Evolutionary conservation across 2,888 invertebrate genomes (phyloP).

Genomic region (Venustoraphidia nigricollis): DNA sequence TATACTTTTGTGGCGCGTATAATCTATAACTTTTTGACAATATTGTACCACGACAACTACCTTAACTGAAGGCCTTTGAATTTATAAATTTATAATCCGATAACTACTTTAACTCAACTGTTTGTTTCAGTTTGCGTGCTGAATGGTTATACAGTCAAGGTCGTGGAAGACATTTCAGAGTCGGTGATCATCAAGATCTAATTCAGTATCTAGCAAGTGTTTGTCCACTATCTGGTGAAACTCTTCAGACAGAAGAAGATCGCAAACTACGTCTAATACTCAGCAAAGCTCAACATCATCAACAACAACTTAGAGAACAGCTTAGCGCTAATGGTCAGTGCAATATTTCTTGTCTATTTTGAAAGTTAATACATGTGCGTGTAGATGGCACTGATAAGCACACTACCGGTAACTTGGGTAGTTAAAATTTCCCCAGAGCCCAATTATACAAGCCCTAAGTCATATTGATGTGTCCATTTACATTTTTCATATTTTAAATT

Average conservation of each 20-base stretch:
- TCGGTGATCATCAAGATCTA: conserved; percentile 69
- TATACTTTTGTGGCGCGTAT: too few relatives aligned
- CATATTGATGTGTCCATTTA: too few relatives aligned
- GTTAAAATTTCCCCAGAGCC: too few relatives aligned
- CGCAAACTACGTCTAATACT: conserved; percentile 71
- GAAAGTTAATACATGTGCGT: not conserved
- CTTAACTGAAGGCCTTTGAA: not conserved
- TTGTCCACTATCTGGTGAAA: conserved; percentile 72
- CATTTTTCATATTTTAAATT: too few relatives aligned
- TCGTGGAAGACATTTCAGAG: conserved; percentile 71
- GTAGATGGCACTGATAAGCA: too few relatives aligned
- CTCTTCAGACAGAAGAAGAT: conserved; percentile 72
- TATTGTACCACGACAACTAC: not conserved
- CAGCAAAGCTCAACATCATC: conserved; percentile 83
- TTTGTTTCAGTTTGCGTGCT: conserved; percentile 57
- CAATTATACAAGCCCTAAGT: too few relatives aligned
- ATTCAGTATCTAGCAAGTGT: conserved; percentile 70
- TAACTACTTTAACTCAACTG: not conserved
- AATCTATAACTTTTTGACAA: too few relatives aligned
- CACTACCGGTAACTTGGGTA: too few relatives aligned
- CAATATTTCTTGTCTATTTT: not conserved
- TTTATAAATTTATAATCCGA: not conserved
- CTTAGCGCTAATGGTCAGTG: conserved; percentile 32
- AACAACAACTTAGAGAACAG: conserved; percentile 65
- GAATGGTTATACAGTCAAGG: conserved; percentile 95